Conservation (phyloP, 2,888 invertebrate species). For the Resseliella maxima region DNA sequence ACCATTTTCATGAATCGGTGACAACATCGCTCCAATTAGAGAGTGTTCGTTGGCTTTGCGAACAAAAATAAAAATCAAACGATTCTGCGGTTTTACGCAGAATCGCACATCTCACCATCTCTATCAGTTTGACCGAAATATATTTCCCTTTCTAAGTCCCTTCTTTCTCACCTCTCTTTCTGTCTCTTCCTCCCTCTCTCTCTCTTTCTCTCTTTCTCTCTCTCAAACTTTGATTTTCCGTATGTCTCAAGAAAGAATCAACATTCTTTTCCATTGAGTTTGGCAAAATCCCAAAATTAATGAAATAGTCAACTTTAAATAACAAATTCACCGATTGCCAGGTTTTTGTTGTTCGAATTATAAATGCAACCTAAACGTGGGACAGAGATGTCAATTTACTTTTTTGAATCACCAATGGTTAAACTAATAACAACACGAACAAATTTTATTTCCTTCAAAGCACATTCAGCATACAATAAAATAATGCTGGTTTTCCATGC, state of each 20-base stretch:
- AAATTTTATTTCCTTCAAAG: too few species aligned
- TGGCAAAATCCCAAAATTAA: not conserved
- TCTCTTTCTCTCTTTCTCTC: too few species aligned
- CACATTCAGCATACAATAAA: too few species aligned
- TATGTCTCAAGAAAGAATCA: too few species aligned
- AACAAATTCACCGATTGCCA: not conserved
- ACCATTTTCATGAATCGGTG: not conserved
- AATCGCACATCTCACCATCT: not conserved
- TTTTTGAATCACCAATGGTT: too few species aligned
- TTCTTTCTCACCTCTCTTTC: not conserved
- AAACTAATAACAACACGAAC: too few species aligned
- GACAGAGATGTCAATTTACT: not conserved
- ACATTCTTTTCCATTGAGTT: slow-evolving; percentile 12
- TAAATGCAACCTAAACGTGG: not conserved
- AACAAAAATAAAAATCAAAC: slow-evolving; percentile 32
- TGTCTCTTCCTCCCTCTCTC: not conserved
- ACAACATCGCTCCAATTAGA: slow-evolving; percentile 31
- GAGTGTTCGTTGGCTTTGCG: not conserved
- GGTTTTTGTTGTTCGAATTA: not conserved
- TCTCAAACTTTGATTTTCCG: too few species aligned
- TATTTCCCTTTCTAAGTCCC: not conserved
- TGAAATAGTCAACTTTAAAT: not conserved
- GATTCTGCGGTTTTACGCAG: not conserved
- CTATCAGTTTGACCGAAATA: not conserved
- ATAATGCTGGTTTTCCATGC: too few species aligned